phyloP scores from a whole-genome alignment of 2,797 vertebrate genomes.

The Paguma larvata region DNA sequence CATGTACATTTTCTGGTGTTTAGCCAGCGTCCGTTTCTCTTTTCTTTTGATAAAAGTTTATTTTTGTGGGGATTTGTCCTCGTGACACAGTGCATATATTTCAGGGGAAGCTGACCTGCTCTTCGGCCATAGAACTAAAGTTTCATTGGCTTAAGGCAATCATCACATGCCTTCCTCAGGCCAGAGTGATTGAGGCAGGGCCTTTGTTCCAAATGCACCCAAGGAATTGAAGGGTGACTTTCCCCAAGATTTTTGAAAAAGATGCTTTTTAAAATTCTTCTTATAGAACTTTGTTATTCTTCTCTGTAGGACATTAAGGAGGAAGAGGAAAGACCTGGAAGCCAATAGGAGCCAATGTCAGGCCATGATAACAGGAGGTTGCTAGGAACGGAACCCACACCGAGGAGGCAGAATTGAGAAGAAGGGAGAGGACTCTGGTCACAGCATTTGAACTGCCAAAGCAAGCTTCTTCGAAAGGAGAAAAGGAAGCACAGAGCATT shows the following conservation, averaged over 20 bases:
- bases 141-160: background rate
- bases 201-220: background rate
- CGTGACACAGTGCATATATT: background rate
- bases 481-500: conserved; percentile 12
- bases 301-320: background rate
- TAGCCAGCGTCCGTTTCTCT: background rate
- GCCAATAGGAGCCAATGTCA: background rate
- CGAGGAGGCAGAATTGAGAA: background rate
- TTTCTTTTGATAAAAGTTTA: background rate
- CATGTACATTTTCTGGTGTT: background rate
- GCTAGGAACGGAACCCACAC: background rate
- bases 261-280: background rate
- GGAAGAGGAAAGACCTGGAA: background rate
- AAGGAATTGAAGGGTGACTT: background rate
- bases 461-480: background rate
- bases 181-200: background rate
- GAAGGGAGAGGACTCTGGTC: background rate
- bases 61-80: background rate
- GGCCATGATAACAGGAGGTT: background rate
- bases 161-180: background rate
- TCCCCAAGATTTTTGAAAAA: conserved; percentile 8
- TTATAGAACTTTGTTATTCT: background rate
- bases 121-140: background rate
- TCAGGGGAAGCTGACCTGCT: background rate
- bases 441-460: background rate